Evolutionary conservation across 1,140 invertebrate species (phyloP), one percentile per base, ranked within the genome.

Genomic region (Eriocheir sinensis): DNA sequence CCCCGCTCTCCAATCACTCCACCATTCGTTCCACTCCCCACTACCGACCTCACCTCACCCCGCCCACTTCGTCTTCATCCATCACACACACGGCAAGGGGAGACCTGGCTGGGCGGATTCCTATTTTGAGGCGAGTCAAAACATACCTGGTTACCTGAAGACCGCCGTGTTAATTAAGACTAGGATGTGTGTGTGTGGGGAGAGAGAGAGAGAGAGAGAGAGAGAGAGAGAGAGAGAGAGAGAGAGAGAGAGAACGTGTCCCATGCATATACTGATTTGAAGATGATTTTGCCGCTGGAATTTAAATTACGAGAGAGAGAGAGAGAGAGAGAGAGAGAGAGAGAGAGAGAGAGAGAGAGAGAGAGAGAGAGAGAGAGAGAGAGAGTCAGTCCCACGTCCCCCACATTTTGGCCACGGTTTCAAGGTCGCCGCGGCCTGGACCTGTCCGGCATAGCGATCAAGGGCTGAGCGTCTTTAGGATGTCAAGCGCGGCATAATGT

Each of bases 1-100:
- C 89, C 72, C 41, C 53, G 27, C 53, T 32, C 41, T 12, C 38
- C 85, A 93, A 89, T 89, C 89, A 89, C 34, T 93, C 85, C 44
- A 48, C 32, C 53, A 93, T 93, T 93, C 85, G 92, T 93, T 93
- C 92, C 60, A 89, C 85, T 60, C 53, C 44, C 34, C 83, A 89
- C 85, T 88, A 72, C 83, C 27, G 89, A 40, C 89, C 72, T 53
- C 1, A 36, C 34, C 30, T 30, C 34, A 41, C 44, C 89, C 89
- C 36, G n/a, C n/a, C 89, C 60, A n/a, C 60, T 72, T 8, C 4
- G 60, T 72, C 53, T 53, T 90, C 89, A 60, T 90, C 53, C 36
- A 90, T 90, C 89, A 90, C 85, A 41, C 36, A 44, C 15, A 17
- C 85, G 9, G 89, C 36, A 30, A 86, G 85, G 36, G 38, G 38